A percentile compares a stretch with the other conserved stretches of the same genome.
Conservation (phyloP, 2,888 invertebrate genomes). For the Heteromurus nitidus region DNA sequence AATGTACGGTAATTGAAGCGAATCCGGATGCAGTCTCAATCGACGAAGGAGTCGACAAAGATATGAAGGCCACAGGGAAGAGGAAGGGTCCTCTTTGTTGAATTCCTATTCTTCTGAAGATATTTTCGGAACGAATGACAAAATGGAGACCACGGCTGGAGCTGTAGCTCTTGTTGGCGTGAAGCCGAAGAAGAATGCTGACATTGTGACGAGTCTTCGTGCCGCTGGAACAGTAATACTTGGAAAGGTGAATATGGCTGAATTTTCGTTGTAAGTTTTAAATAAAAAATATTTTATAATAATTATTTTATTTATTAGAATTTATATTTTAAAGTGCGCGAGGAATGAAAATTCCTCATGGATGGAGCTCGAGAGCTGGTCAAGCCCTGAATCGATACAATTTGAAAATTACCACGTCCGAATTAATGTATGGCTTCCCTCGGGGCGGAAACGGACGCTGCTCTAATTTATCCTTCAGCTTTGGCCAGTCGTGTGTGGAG, state of each 20-base stretch:
- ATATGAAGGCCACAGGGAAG: constrained; percentile 16
- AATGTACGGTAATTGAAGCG: constrained; percentile 58
- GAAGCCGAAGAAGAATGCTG: constrained; percentile 52
- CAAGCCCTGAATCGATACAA: constrained; percentile 58
- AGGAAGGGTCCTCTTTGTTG: constrained; percentile 43
- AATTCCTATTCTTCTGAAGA: constrained; percentile 65
- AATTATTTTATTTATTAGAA: not conserved
- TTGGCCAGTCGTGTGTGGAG: constrained; percentile 28
- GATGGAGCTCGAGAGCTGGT: constrained; percentile 66
- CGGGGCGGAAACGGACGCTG: constrained; percentile 64
- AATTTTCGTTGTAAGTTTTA: constrained; percentile 54
- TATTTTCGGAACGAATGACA: constrained; percentile 55
- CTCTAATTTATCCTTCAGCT: constrained; percentile 47
- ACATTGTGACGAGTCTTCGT: constrained; percentile 49
- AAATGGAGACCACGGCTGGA: constrained; percentile 65
- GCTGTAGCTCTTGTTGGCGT: constrained; percentile 59
- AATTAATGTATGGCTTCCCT: constrained; percentile 54
- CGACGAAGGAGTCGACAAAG: constrained; percentile 47
- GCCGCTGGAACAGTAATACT: constrained; percentile 64
- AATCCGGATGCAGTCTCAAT: constrained; percentile 57
- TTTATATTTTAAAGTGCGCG: constrained; percentile 41
- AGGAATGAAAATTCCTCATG: constrained; percentile 55
- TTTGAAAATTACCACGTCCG: constrained; percentile 46
- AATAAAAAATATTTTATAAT: not conserved
- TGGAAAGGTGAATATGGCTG: constrained; percentile 63